phyloP scores from a whole-genome alignment of 2,797 vertebrate genomes.

The Spinus pinus region DNA sequence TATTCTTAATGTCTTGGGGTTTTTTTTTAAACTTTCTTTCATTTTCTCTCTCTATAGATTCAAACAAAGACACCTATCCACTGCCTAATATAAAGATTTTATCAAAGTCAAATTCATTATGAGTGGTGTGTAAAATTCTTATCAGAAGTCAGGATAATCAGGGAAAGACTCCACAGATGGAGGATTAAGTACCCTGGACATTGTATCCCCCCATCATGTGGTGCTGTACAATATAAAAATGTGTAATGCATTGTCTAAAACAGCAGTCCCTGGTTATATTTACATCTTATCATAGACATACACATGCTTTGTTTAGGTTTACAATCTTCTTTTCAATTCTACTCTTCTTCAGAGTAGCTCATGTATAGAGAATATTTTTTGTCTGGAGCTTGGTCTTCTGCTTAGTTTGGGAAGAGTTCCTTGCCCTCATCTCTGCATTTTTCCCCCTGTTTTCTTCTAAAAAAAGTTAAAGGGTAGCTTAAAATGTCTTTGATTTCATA shows the following conservation, averaged over 20 bases:
- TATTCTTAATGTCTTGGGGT: background rate
- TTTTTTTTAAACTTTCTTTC: background rate
- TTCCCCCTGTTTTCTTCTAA: accelerated
- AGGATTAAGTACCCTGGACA: background rate
- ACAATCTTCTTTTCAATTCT: background rate
- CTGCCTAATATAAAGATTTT: background rate
- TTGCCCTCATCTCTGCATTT: background rate
- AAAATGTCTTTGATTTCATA: background rate
- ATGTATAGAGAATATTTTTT: background rate
- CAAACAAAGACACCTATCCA: background rate
- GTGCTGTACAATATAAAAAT: background rate
- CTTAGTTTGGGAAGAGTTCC: background rate
- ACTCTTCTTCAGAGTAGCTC: background rate
- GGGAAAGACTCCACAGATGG: background rate
- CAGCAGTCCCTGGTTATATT: background rate
- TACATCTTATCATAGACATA: background rate
- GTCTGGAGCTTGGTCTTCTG: background rate
- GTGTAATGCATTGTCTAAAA: background rate
- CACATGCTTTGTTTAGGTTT: background rate
- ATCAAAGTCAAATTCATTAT: background rate
- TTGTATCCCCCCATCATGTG: background rate
- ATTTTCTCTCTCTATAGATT: background rate
- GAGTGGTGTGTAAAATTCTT: background rate
- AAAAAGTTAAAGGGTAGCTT: background rate
- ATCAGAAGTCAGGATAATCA: background rate